Evolutionary conservation across 1,140 invertebrate species (phyloP).

Genomic region (Pseudomyrmex cubaensis): DNA sequence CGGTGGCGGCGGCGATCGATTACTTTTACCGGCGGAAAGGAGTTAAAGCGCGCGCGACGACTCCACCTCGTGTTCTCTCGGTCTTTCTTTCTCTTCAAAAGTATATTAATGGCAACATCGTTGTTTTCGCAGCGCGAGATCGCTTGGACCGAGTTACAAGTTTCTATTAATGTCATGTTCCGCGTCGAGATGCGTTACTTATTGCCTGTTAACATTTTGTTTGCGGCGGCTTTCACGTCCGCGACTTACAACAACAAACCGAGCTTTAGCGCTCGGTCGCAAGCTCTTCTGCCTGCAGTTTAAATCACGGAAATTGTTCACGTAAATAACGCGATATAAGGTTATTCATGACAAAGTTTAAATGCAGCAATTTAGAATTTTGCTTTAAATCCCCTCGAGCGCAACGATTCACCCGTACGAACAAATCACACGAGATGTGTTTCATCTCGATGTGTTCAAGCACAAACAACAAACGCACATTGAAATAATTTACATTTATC

Average conservation of each 20-base stretch:
- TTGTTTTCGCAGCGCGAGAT: background rate
- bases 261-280: background rate
- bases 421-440: background rate
- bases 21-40: conserved; percentile 72
- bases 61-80: conserved; percentile 58
- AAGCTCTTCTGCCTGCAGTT: background rate
- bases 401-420: conserved; percentile 1
- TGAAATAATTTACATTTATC: conserved; percentile 2
- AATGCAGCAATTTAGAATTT: conserved; percentile 1
- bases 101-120: conserved; percentile 32
- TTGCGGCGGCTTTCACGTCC: background rate
- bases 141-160: conserved; percentile 25
- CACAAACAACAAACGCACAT: too few species aligned
- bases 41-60: conserved; percentile 54
- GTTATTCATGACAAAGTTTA: background rate
- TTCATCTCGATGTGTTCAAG: background rate
- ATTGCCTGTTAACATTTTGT: conserved; percentile 14
- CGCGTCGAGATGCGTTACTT: conserved; percentile 25
- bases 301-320: background rate
- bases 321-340: conserved; percentile 19
- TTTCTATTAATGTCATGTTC: conserved; percentile 37
- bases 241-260: conserved; percentile 22
- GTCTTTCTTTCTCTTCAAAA: background rate
- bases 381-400: background rate
- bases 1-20: conserved; percentile 66